These are phyloP conservation scores for Balanococcus diminutus DNA, from an alignment of 2,888 invertebrate species.

Conservation along the genomic window DNA sequence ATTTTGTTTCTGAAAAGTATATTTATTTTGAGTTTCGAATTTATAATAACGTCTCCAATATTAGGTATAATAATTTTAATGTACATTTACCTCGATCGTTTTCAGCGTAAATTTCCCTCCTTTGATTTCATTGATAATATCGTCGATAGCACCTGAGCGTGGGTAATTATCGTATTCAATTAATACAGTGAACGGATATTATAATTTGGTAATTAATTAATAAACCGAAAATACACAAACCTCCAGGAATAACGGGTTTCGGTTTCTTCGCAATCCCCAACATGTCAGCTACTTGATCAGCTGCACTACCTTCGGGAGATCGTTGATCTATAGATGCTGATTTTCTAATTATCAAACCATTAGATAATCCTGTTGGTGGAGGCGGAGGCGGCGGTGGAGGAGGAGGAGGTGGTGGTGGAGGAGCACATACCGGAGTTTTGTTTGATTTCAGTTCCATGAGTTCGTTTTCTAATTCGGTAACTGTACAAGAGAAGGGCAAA, in stretches of 20 bases:
- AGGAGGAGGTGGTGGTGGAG: conserved; percentile 61
- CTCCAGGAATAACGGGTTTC: conserved; percentile 61
- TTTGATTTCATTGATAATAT: conserved; percentile 78
- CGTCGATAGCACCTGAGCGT: conserved; percentile 68
- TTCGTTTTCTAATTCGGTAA: conserved; percentile 59
- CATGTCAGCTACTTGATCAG: conserved; percentile 67
- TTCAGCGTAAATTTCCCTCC: conserved; percentile 75
- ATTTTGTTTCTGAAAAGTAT: conserved; percentile 63
- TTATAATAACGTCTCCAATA: not conserved
- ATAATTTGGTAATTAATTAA: not conserved
- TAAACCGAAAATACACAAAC: conserved; percentile 44
- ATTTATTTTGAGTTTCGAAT: not conserved
- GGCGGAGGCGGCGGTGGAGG: conserved; percentile 57
- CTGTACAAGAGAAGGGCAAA: no score
- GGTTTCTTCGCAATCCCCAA: conserved; percentile 67
- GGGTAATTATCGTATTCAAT: not conserved
- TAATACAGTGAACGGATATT: not conserved
- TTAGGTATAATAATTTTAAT: not conserved
- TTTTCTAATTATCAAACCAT: conserved; percentile 25
- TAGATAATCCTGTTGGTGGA: conserved; percentile 43
- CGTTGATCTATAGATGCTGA: not conserved
- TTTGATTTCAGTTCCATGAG: conserved; percentile 61
- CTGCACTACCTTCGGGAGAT: conserved; percentile 60
- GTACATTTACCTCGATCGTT: conserved; percentile 66
- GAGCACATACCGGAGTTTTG: conserved; percentile 61